A percentile compares a stretch with the other conserved stretches of the same genome.
These are phyloP conservation scores for Drosophila engyochracea DNA, from an alignment of 2,888 invertebrate species.

Conservation along the genomic window DNA sequence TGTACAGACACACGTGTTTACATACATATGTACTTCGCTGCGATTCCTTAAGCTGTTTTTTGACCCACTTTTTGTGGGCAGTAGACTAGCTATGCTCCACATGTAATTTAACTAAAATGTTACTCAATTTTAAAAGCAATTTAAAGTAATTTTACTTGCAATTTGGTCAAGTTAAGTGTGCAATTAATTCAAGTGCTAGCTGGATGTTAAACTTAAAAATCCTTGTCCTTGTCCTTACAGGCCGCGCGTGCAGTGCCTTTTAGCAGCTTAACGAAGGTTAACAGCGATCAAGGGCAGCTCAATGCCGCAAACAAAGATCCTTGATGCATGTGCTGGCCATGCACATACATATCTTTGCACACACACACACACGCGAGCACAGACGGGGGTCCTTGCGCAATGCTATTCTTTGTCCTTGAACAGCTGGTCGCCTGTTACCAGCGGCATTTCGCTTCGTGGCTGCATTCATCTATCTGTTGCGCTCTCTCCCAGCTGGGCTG, in stretches of 20 bases:
- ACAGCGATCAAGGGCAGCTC: conserved; percentile 74
- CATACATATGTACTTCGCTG: neutral
- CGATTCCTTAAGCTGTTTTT: neutral
- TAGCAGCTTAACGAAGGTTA: conserved; percentile 56
- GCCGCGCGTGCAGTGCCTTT: conserved; percentile 22
- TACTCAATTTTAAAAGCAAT: conserved; percentile 29
- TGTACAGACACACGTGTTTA: neutral
- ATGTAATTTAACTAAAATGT: neutral
- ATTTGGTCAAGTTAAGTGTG: conserved; percentile 15
- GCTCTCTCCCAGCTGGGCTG: conserved; percentile 23
- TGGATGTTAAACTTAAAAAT: neutral
- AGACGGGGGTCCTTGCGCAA: conserved; percentile 7
- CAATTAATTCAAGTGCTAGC: conserved; percentile 36
- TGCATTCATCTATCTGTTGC: conserved; percentile 77
- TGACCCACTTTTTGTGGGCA: neutral
- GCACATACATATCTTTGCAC: neutral
- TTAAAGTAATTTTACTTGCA: conserved; percentile 53
- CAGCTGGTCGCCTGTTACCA: conserved; percentile 54
- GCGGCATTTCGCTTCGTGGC: conserved; percentile 5
- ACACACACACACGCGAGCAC: neutral
- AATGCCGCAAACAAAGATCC: conserved; percentile 60
- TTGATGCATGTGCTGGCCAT: conserved; percentile 25
- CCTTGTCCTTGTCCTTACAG: conserved; percentile 35
- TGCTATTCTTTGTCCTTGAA: conserved; percentile 12
- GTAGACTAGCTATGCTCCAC: no score